Base-by-base conservation (phyloP, 2,797 vertebrate genomes). In the Spinibarbus caldwelli region DNA sequence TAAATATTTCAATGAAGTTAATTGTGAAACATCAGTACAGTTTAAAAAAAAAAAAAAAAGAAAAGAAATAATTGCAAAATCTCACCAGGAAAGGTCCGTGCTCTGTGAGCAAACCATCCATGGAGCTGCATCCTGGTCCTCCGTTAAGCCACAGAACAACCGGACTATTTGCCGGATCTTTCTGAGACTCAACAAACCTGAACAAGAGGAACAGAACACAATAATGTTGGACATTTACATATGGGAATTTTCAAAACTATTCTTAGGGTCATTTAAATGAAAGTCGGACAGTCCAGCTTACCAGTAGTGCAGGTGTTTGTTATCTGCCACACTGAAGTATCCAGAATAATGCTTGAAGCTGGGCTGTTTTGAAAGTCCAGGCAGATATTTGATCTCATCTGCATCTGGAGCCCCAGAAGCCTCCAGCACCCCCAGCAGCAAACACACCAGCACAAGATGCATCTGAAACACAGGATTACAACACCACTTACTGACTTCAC, bases 121-220 rank as follows among this genome's bases (percentile, higher is more conserved):
- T 87, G 5, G 98, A 99, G 90, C 97, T 99, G 93, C 98, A 99
- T 54, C 98, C 98, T 0, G 98, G 98, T 4, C 98, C 98, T 0
- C 98, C 98, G 0, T 99, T 99, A 83, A 99, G 92, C 98, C 98
- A 99, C 75, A 99, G 90, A 19, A 99, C 97, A 89, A 99, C 88
- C 0, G 98, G 97, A 87, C 96, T 97, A 15, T 45, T 89, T 12
- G 91, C 72, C 0, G 96, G 96, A 47, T 94, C 45, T 0, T 92
- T 92, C 94, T 99, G 97, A 0, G 97, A 96, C 91, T 98, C 97
- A 86, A 98, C 95, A 14, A 99, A 99, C 98, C 98, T 99, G 90
- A 8, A 34, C 7, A 21, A 14, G 4, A 26, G 34, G 73, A 17
- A n/a, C n/a, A n/a, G n/a, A n/a, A 78, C 36, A 85, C 26, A 12